Conservation (phyloP, 1,140 invertebrate species). For the Carcinoscorpius rotundicauda region DNA sequence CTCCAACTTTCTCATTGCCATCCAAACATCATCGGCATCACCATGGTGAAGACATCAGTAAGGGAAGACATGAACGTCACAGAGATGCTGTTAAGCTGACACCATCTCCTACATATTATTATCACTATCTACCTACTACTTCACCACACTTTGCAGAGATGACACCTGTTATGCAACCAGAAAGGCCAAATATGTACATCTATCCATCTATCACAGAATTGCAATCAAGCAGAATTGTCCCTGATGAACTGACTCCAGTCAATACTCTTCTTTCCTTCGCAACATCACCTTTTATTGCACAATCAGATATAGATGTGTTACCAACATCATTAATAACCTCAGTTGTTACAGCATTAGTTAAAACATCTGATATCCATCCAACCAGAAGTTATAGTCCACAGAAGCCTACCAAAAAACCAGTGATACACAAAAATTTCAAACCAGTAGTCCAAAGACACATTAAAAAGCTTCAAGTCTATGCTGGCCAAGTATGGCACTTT, state of each 20-base stretch:
- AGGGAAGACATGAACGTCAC: no score
- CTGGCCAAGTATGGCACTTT: conserved; percentile 59
- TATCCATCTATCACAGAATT: conserved; percentile 7
- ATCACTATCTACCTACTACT: conserved; percentile 1
- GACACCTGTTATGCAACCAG: conserved; percentile 20
- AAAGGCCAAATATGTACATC: conserved; percentile 17
- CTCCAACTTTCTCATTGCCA: conserved; percentile 28
- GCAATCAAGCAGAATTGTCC: conserved; percentile 20
- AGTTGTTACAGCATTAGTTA: no score
- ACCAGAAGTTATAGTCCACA: no score
- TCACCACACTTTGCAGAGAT: no score
- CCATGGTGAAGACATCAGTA: conserved; percentile 10
- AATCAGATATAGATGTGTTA: no score
- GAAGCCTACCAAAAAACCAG: no score
- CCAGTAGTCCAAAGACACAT: conserved; percentile 58
- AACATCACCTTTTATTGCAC: no score
- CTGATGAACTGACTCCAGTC: conserved; percentile 22
- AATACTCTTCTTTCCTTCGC: no score
- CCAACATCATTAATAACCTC: no score
- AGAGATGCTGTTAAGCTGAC: conserved; percentile 6
- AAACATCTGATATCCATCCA: no score
- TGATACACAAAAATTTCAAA: conserved; percentile 31
- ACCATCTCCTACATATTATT: conserved; percentile 5
- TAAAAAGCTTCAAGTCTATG: conserved; percentile 57
- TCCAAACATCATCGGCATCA: conserved; percentile 21